These are phyloP conservation scores for Drosophila truncata DNA, from an alignment of 1,140 invertebrate species.

Conservation along the genomic window DNA sequence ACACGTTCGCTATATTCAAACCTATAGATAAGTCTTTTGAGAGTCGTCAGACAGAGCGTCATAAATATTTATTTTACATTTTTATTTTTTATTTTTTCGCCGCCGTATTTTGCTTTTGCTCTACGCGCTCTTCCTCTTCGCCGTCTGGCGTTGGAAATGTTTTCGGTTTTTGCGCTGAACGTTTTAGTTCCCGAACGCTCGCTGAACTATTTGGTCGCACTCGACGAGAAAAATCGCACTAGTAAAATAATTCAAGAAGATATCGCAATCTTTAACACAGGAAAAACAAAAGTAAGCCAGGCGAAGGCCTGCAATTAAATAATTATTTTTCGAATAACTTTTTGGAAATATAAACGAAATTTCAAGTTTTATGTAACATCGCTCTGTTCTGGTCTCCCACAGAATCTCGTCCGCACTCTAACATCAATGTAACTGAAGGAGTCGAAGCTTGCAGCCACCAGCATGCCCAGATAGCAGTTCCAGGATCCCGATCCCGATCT, in stretches of 20 bases:
- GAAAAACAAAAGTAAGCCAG: constrained; percentile 61
- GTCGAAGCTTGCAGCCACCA: constrained; percentile 35
- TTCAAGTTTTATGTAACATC: constrained; percentile 33
- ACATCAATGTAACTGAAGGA: constrained; percentile 52
- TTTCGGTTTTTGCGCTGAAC: constrained; percentile 67
- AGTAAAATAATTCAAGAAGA: constrained; percentile 15
- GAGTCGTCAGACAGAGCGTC: constrained; percentile 68
- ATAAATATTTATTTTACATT: constrained; percentile 76
- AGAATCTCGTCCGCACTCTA: constrained; percentile 28
- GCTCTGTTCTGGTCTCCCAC: constrained; percentile 1
- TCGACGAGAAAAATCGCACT: constrained; percentile 20
- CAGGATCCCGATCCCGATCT: constrained; percentile 27
- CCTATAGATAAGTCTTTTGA: constrained; percentile 66
- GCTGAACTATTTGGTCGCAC: constrained; percentile 71
- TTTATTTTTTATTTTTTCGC: constrained; percentile 34
- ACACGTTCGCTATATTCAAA: constrained; percentile 38
- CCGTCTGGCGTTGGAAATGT: constrained; percentile 52
- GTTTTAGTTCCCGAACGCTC: constrained; percentile 63
- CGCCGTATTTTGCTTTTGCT: constrained; percentile 58
- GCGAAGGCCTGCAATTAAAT: neutral
- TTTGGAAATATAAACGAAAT: constrained; percentile 3
- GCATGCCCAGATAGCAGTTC: constrained; percentile 51
- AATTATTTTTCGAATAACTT: neutral
- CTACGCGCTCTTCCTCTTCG: constrained; percentile 34
- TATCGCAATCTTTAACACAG: neutral